Conservation (phyloP, 2,113 vertebrate genomes). For the Ophthalmolycus amberensis region DNA sequence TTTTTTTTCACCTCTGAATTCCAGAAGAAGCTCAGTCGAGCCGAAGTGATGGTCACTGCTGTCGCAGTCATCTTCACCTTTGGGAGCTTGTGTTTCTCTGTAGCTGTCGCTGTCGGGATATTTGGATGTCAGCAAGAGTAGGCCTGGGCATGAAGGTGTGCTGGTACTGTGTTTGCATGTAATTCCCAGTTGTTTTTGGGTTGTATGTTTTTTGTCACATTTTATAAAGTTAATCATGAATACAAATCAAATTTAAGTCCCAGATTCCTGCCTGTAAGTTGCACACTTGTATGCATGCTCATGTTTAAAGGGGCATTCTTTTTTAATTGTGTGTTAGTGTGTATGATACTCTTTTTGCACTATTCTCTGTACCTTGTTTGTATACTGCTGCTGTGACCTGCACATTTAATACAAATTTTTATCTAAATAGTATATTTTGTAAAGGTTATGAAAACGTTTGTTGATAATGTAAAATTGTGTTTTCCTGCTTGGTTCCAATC, state of each 20-base stretch:
- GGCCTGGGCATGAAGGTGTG: not conserved
- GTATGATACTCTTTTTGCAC: not conserved
- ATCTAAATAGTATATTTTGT: not conserved
- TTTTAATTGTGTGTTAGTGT: not conserved
- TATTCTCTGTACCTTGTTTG: not conserved
- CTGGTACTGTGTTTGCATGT: not conserved
- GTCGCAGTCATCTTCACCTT: not conserved
- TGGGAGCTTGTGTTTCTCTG: slow-evolving; percentile 17
- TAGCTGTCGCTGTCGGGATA: slow-evolving; percentile 1
- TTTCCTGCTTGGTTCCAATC: not conserved
- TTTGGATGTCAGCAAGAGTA: not conserved
- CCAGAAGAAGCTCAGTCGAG: not conserved
- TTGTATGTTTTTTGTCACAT: not conserved
- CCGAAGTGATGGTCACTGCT: accelerated
- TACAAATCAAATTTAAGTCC: not conserved
- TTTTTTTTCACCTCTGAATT: slow-evolving; percentile 10
- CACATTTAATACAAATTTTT: not conserved
- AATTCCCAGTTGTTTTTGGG: not conserved
- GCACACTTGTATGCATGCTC: not conserved
- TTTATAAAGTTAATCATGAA: not conserved
- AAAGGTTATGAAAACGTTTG: not conserved
- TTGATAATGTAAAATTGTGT: not conserved
- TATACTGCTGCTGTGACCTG: not conserved
- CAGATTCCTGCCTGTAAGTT: not conserved
- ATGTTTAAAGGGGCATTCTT: not conserved